Evolutionary conservation across 2,113 vertebrate genomes (phyloP), one percentile per base, ranked within the genome.

Genomic region (Gnathonemus longibarbis): DNA sequence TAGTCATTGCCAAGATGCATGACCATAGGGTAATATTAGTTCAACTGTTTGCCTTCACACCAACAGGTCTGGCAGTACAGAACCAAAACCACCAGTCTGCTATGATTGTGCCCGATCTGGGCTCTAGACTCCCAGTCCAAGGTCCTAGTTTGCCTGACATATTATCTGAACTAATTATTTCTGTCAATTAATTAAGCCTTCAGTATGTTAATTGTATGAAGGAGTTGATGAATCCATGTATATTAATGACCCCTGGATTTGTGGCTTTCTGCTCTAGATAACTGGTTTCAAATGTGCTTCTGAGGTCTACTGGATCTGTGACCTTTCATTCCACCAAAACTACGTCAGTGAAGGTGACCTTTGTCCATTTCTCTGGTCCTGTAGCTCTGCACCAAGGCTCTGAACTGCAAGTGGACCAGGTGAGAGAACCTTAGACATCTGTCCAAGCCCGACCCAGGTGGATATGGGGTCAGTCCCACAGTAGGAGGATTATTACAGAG

Each of bases 351-450:
- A 56, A 45, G 49, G 35, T 80, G 35, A 80, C 88, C 31, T 49
- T n/a, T 80, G n/a, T 88, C 48, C 46, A 50, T 31, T 1, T 84
- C 89, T 21, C 88, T 95, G 89, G 91, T 24, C 89, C 92, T 89
- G 3, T 90, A 95, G 92, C 92, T 95, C 50, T 90, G 89, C 84
- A 35, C n/a, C 0, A 1, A 91, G 10, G 92, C 93, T 2, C 93
- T 95, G 88, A 93, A 92, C 90, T 89, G 93, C 0, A 91, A 92
- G 17, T 95, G 94, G 94, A 94, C 93, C 88, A 94, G 27, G 42
- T 94, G 58, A 90, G 89, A 48, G 58, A 49, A 17, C 58, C 74
- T 17, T 70, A 21, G 9, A 35, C 42, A 24, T 39, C 17, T 10
- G 6, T 53, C 85, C 8, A 19, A 56, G 5, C 86, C 52, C 8